A percentile compares a stretch with the other conserved stretches of the same genome.
Evolutionary conservation across 2,888 invertebrate genomes (phyloP).

Genomic region (Agrilus cyanescens): DNA sequence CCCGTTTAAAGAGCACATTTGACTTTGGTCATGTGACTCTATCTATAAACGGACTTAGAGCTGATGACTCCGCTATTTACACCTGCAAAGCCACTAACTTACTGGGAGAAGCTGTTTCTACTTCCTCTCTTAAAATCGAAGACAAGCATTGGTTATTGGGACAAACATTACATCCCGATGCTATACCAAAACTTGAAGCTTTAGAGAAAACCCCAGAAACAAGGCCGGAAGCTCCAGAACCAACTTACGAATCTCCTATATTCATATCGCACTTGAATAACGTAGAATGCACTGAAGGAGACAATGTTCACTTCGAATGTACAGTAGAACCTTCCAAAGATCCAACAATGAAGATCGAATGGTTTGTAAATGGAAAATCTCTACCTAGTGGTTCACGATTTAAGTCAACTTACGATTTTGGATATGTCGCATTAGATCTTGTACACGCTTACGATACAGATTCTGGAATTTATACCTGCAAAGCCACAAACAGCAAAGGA

Average conservation of each 20-base stretch:
- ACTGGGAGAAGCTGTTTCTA: constrained; percentile 89
- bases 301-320: constrained; percentile 82
- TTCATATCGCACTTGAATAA: constrained; percentile 87
- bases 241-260: constrained; percentile 71
- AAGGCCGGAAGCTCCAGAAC: constrained; percentile 59
- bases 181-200: constrained; percentile 72
- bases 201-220: constrained; percentile 67
- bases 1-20: constrained; percentile 84
- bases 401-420: constrained; percentile 91
- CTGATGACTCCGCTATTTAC: constrained; percentile 90
- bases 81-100: constrained; percentile 90
- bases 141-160: constrained; percentile 81
- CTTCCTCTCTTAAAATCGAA: constrained; percentile 78
- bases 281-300: constrained; percentile 77
- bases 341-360: constrained; percentile 82
- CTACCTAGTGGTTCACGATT: constrained; percentile 81
- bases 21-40: constrained; percentile 94
- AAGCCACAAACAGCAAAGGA: constrained; percentile 79
- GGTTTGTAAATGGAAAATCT: constrained; percentile 89
- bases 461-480: constrained; percentile 83
- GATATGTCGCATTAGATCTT: constrained; percentile 85
- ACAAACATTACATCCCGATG: constrained; percentile 81
- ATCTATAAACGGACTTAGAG: constrained; percentile 74
- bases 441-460: constrained; percentile 82
- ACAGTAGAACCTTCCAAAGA: constrained; percentile 86